A percentile compares a stretch with the other conserved stretches of the same genome.
phyloP scores from a whole-genome alignment of 1,140 invertebrate species.

The Trichonephila clavipes region DNA sequence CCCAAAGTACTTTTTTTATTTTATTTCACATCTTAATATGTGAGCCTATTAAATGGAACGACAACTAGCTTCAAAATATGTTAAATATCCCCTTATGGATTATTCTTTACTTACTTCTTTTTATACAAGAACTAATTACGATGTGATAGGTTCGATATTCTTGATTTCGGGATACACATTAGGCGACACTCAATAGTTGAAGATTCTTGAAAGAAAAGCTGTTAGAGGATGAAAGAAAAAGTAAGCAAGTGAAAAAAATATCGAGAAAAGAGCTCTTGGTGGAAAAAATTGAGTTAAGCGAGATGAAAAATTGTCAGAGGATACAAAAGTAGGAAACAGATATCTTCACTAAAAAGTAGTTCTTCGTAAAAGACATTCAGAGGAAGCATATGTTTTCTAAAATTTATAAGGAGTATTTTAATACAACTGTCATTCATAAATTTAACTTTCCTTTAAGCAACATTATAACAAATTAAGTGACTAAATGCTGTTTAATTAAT shows the following conservation, averaged over 20 bases:
- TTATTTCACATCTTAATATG: too few relatives aligned
- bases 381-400: not conserved
- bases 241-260: not conserved
- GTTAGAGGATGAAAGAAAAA: not conserved
- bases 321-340: not conserved
- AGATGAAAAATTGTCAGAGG: constrained; percentile 4
- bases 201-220: constrained; percentile 21
- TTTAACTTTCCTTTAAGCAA: not conserved
- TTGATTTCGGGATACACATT: not conserved
- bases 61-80: not conserved
- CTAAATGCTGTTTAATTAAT: not conserved
- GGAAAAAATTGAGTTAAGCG: constrained; percentile 3
- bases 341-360: not conserved
- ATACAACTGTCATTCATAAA: not conserved
- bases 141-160: not conserved
- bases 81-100: not conserved
- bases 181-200: not conserved
- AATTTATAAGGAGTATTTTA: not conserved
- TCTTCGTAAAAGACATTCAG: not conserved
- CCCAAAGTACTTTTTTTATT: too few relatives aligned
- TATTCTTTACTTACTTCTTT: not conserved
- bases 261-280: not conserved
- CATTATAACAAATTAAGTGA: not conserved
- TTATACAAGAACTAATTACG: not conserved
- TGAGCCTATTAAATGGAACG: too few relatives aligned